phyloP scores from a whole-genome alignment of 2,888 invertebrate species.

The Liodrosophila aerea region DNA sequence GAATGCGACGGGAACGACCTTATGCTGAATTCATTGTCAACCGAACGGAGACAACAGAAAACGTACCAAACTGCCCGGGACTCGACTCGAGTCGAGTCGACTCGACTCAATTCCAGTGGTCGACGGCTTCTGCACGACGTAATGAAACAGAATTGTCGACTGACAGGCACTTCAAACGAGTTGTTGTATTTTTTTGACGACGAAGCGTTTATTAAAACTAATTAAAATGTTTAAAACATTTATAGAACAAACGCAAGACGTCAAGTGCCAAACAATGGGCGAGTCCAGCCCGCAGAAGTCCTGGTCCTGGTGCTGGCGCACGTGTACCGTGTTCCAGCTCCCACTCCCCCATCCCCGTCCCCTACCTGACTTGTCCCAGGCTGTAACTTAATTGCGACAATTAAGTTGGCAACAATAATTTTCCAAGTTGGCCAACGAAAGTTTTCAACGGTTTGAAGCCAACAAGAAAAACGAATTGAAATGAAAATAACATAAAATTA shows the following conservation, averaged over 20 bases:
- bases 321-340: not conserved
- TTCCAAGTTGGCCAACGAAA: constrained; percentile 51
- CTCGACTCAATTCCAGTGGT: no score
- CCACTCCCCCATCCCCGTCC: constrained; percentile 1
- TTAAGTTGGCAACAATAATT: constrained; percentile 72
- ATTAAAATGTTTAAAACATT: constrained; percentile 77
- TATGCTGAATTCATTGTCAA: constrained; percentile 68
- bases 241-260: constrained; percentile 71
- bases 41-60: constrained; percentile 17
- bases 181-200: constrained; percentile 23
- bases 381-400: constrained; percentile 71
- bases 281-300: constrained; percentile 6
- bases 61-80: no score
- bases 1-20: constrained; percentile 49
- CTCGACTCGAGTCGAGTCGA: no score
- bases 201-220: constrained; percentile 75
- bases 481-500: not conserved
- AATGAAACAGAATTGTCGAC: constrained; percentile 53
- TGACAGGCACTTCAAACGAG: constrained; percentile 58
- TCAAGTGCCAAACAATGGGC: constrained; percentile 46
- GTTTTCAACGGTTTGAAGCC: constrained; percentile 30
- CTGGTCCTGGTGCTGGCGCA: not conserved
- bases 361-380: constrained; percentile 10
- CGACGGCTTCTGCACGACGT: no score
- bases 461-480: constrained; percentile 10